Conservation (phyloP, 2,113 vertebrate genomes). For the Odocoileus hemionus region DNA sequence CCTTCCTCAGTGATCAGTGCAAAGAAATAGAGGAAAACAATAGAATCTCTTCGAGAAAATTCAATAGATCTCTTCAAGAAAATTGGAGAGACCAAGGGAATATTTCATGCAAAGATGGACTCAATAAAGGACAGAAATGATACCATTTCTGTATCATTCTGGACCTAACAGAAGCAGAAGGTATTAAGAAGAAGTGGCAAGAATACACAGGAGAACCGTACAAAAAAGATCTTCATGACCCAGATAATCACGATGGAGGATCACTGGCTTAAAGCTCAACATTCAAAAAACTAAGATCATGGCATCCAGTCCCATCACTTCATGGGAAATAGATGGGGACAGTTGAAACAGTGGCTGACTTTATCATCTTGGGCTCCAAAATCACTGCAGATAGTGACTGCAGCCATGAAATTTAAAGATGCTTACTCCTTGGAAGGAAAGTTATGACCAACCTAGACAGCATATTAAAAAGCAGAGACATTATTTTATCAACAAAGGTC, state of each 20-base stretch:
- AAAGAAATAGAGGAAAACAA: neutral
- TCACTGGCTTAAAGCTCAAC: neutral
- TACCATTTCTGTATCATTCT: neutral
- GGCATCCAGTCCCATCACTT: neutral
- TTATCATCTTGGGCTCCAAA: neutral
- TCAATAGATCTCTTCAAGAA: neutral
- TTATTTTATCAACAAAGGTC: neutral
- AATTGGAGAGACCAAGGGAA: neutral
- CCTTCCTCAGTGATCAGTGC: neutral
- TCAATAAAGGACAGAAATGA: neutral
- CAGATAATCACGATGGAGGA: neutral
- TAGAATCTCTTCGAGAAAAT: neutral
- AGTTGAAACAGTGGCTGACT: neutral
- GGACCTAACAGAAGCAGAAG: neutral
- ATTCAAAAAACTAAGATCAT: neutral
- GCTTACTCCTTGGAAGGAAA: neutral
- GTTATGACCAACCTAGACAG: neutral
- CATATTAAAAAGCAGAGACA: neutral
- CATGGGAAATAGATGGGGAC: neutral
- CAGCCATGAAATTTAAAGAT: neutral
- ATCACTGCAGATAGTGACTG: neutral
- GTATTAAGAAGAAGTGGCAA: neutral
- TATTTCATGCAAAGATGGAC: neutral
- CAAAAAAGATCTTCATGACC: neutral
- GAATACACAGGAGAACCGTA: rapidly evolving